Evolutionary conservation across 2,888 invertebrate species (phyloP), one percentile per base, ranked within the genome.

Genomic region (Aphrophora alni): DNA sequence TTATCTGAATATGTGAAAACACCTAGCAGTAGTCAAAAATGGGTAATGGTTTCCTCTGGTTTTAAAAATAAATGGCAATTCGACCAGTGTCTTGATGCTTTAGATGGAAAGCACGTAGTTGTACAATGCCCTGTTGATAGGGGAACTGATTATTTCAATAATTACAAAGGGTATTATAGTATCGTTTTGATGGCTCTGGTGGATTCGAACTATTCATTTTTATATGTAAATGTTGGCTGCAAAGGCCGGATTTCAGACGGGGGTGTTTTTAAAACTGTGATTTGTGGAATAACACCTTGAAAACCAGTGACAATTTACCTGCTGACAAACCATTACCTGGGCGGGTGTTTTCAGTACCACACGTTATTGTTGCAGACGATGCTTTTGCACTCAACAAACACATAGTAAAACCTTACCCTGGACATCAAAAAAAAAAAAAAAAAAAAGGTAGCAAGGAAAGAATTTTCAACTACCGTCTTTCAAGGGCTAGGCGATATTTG

Each of bases 391-490:
- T 82, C 38, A 25, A 80, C 51, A 51, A 71, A n/a, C 27, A 81
- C 51, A 70, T 81, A 7, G 10, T 82, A 68, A 81, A 82, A 75
- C 82, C 81, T 25, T 82, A 82, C 74, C 38, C 84, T 14, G 84
- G 84, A 70, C 74, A 69, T 26, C 80, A 83, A 76, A 59, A 68
- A 12, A 84, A 80, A 79, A 83, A 83, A 24, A 70, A 83, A 76
- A 59, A 68, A 12, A 84, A 80, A 79, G 83, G 83, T 24, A 70
- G 78, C 33, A 24, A 33, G 10, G 73, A 85, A 80, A 84, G 83
- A 82, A 83, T 87, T 70, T 86, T 85, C 81, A 87, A 87, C 83
- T 87, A 86, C 80, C 80, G 86, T n/a, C 81, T 86, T 51, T 84
- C 84, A 77, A 82, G 86, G 76, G 84, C 82, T 21, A 81, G 84